Base-by-base conservation (phyloP, 2,113 vertebrate species). In the Tylochromis polylepis region DNA sequence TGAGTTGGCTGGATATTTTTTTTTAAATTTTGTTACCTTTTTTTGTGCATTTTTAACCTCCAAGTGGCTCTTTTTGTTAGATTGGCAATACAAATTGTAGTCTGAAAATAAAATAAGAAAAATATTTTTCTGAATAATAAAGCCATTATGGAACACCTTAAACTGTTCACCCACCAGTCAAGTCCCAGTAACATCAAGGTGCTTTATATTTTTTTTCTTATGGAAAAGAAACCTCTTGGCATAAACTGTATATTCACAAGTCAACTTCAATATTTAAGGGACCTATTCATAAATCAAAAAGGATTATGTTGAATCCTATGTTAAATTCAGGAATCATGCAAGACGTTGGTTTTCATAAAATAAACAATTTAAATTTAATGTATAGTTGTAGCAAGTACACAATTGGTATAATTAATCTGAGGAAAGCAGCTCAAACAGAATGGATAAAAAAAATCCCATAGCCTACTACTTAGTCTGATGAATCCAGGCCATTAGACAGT, bases 401-500 rank as follows among this genome's bases (percentile, higher is more conserved):
- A 81, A 43, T 46, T 62, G 77, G 5, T 83, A 14, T 58, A 79
- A 87, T 89, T 70, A 36, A 83, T 83, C 38, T 58, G n/a, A 84
- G n/a, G 4, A 59, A 88, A 84, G 56, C 43, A 20, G 22, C 11
- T 29, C 11, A 60, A 87, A 83, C 57, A 59, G 2, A 62, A 46
- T 2, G 22, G 24, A 9, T 18, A 18, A 57, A 65, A 56, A 56
- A 55, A 41, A 34, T 27, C 36, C 27, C 49, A 24, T 88, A 49
- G 12, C 27, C 22, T 20, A 10, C 70, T 82, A 58, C 88, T 91
- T 90, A 91, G 16, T 16, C 41, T 87, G 75, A 92, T 89, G 72
- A 92, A 92, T 29, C 49, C 78, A 14, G 4, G n/a, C 57, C 86
- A 90, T 90, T 80, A 91, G 51, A 82, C 59, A 83, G 67, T 89